Percentiles rank a stretch among this genome's conserved stretches.
phyloP scores from a whole-genome alignment of 2,113 vertebrate species.

The Lepisosteus oculatus region DNA sequence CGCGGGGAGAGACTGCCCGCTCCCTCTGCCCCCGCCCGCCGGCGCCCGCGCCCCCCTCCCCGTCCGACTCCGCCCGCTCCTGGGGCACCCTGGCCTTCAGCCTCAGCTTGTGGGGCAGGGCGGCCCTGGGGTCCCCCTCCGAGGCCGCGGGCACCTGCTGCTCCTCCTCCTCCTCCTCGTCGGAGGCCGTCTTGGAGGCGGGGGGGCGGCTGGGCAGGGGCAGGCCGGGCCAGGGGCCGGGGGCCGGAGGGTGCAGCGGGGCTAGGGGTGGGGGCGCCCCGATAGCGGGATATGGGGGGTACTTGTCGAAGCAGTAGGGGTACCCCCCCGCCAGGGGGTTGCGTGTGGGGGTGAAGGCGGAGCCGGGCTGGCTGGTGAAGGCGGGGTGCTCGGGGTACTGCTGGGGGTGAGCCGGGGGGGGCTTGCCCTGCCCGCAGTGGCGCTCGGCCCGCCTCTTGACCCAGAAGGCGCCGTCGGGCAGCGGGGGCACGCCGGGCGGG shows the following conservation, averaged over 20 bases:
- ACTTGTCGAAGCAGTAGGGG: constrained; percentile 50
- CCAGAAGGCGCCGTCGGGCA: constrained; percentile 34
- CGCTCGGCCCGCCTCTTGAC: constrained; percentile 14
- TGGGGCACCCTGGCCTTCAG: constrained; percentile 56
- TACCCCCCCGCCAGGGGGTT: constrained; percentile 49
- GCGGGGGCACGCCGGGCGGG: neutral
- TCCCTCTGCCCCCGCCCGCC: constrained; percentile 7
- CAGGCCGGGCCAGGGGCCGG: constrained; percentile 31
- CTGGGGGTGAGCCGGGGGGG: constrained; percentile 22
- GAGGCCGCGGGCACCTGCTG: constrained; percentile 53
- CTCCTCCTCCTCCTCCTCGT: constrained; percentile 61
- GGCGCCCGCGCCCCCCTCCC: neutral
- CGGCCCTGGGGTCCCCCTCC: constrained; percentile 20
- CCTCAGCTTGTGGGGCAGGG: constrained; percentile 67
- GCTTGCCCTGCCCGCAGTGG: neutral
- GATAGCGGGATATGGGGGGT: constrained; percentile 24
- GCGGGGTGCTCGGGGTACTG: neutral
- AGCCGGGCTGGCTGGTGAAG: constrained; percentile 21
- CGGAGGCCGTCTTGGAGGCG: constrained; percentile 28
- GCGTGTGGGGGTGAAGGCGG: constrained; percentile 45
- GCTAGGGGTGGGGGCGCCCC: constrained; percentile 42
- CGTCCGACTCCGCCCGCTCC: constrained; percentile 15
- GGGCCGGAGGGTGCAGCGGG: constrained; percentile 38
- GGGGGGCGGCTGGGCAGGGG: constrained; percentile 26
- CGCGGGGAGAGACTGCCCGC: constrained; percentile 23